Base-by-base conservation (phyloP, 2,888 invertebrate genomes). In the Morpho helenor region DNA sequence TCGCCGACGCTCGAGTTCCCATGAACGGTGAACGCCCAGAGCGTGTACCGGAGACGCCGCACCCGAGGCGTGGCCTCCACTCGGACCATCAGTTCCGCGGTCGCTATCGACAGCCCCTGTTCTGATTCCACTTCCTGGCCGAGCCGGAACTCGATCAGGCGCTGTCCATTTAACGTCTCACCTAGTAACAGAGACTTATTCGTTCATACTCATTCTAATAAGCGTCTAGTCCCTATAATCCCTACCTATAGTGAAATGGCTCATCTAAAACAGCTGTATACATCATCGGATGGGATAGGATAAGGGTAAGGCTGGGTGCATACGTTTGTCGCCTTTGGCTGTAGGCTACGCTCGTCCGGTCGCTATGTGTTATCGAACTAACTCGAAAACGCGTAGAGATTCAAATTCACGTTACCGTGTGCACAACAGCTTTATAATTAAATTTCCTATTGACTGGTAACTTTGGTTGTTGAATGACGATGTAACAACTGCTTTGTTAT, bases 31-130 rank as follows among this genome's bases (percentile, higher is more conserved):
- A 95, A 95, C 64, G 95, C 94, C 93, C 95, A 95, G 59, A 97
- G 69, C 96, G 96, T 52, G 92, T 97, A 68, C 93, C 95, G 72
- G 95, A 96, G 31, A 92, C 93, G 73, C 93, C 92, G 67, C 93
- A 92, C 67, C 91, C 94, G 59, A 85, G 96, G 45, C 94, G 96
- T 60, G 92, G 96, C 66, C 92, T 96, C 72, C 93, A 96, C 69
- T 96, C 97, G 52, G 92, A 97, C 66, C 96, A 97, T 96, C 66
- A 97, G 92, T 82, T 97, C 97, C 85, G 94, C 94, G 62, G 93
- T 93, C 60, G 84, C 86, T 65, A 80, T 84, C 59, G 81, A 75
- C 69, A 87, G 83, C 67, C 83, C 82, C 68, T 95, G 96, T 79
- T 98, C 97, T 84, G 97, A 96, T 78, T 78, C 92, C 52, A 87